Conservation (phyloP, 2,797 vertebrate species). For the Ispidina lecontei region DNA sequence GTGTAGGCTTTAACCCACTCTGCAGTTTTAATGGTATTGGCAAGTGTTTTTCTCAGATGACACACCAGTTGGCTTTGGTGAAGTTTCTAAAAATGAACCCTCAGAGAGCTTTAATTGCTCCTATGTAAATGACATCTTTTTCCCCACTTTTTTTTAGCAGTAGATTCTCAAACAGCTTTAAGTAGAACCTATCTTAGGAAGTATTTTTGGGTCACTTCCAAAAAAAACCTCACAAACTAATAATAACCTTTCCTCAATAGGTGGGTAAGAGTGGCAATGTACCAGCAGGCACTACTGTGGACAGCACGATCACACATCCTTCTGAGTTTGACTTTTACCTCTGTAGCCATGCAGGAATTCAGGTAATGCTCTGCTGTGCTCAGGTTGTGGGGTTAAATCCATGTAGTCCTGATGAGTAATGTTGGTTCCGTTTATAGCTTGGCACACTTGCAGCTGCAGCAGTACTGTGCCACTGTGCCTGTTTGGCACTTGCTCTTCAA, state of each 20-base stretch:
- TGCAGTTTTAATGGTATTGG: slow-evolving; percentile 10
- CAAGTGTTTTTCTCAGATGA: slow-evolving; percentile 34
- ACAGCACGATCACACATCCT: slow-evolving; percentile 98
- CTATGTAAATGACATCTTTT: slow-evolving; percentile 32
- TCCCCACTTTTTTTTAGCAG: slow-evolving; percentile 12
- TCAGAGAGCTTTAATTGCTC: slow-evolving; percentile 20
- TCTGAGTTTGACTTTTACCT: slow-evolving; percentile 99
- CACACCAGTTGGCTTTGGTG: slow-evolving; percentile 26
- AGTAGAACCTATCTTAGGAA: not conserved
- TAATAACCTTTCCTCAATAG: slow-evolving; percentile 74
- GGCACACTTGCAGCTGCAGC: not conserved
- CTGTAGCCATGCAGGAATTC: slow-evolving; percentile 99
- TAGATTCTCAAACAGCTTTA: slow-evolving; percentile 26
- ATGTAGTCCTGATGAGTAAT: not conserved
- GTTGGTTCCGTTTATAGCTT: not conserved
- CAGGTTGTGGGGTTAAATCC: not conserved
- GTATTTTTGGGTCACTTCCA: slow-evolving; percentile 6
- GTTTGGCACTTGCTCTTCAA: not conserved
- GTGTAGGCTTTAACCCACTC: slow-evolving; percentile 37
- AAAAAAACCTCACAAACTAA: slow-evolving; percentile 23
- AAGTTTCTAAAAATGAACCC: slow-evolving; percentile 40
- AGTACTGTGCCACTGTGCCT: not conserved
- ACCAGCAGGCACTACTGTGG: slow-evolving; percentile 97
- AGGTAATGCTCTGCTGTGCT: slow-evolving; percentile 80
- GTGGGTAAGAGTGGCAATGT: slow-evolving; percentile 99